Evolutionary conservation across 2,888 invertebrate genomes (phyloP).

Genomic region (Dastarcus helophoroides): DNA sequence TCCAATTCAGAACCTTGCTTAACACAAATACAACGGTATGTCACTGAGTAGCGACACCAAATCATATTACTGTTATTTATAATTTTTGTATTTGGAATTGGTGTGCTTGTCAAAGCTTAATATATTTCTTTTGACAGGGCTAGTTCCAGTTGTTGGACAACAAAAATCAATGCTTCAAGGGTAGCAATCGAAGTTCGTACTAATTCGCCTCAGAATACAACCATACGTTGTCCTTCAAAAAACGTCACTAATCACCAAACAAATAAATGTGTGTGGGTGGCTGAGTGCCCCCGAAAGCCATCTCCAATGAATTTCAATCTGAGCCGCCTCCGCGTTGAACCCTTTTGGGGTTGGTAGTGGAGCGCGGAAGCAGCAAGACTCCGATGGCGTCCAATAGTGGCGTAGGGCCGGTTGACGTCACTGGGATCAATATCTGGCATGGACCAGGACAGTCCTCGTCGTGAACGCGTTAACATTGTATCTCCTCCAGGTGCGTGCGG

Average conservation of each 20-base stretch:
- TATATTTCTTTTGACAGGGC: no score
- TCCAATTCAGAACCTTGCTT: no score
- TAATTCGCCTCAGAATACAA: no score
- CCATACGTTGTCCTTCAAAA: no score
- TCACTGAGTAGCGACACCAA: no score
- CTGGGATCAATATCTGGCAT: conserved; percentile 32
- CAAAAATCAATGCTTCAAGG: no score
- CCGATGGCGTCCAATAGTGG: conserved; percentile 42
- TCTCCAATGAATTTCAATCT: background rate
- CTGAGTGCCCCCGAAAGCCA: conserved; percentile 1
- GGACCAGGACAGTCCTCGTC: conserved; percentile 29
- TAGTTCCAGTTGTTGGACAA: no score
- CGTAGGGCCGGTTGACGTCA: conserved; percentile 34
- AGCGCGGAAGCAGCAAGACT: conserved; percentile 37
- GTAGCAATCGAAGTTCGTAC: no score
- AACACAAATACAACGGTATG: no score
- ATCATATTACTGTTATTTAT: no score
- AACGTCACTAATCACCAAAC: conserved; percentile 1
- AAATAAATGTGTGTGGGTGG: conserved; percentile 1
- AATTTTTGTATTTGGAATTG: no score
- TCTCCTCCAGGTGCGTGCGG: conserved; percentile 16
- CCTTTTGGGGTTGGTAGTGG: background rate
- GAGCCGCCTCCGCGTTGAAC: conserved; percentile 1
- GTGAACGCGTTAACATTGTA: conserved; percentile 29
- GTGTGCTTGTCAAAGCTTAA: no score